phyloP scores from a whole-genome alignment of 1,140 invertebrate species.

The Anagrus nilaparvatae region DNA sequence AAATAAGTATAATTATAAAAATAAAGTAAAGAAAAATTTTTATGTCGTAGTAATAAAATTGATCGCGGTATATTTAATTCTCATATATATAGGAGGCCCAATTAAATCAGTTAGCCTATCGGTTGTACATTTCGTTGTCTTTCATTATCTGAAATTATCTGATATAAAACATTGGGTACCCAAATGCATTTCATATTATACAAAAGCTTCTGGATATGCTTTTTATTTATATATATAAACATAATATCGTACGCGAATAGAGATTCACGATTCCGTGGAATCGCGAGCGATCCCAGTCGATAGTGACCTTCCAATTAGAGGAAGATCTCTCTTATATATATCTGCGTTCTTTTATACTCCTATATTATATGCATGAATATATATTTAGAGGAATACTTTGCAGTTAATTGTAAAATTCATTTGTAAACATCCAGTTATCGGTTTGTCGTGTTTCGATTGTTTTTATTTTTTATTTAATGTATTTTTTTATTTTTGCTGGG shows the following conservation, averaged over 20 bases:
- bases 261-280: slow-evolving; percentile 39
- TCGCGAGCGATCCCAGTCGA: slow-evolving; percentile 31
- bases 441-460: not conserved
- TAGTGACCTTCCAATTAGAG: slow-evolving; percentile 37
- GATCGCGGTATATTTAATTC: too few species aligned
- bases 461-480: too few species aligned
- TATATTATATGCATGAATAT: not conserved
- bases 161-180: too few species aligned
- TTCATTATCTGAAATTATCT: slow-evolving; percentile 37
- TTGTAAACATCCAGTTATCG: slow-evolving; percentile 5
- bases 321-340: slow-evolving; percentile 25
- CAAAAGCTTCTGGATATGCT: too few species aligned
- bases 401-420: slow-evolving; percentile 6
- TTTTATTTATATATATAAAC: too few species aligned
- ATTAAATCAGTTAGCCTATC: slow-evolving; percentile 38
- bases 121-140: slow-evolving; percentile 26
- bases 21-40: too few species aligned
- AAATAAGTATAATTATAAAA: too few species aligned
- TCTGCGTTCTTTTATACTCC: not conserved
- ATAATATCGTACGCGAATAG: slow-evolving; percentile 16
- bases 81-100: slow-evolving; percentile 29
- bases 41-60: too few species aligned
- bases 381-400: too few species aligned
- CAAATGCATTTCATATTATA: too few species aligned
- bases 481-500: too few species aligned